Evolutionary conservation across 1,140 invertebrate genomes (phyloP), one percentile per base, ranked within the genome.

Genomic region (Heliconius hermathena): DNA sequence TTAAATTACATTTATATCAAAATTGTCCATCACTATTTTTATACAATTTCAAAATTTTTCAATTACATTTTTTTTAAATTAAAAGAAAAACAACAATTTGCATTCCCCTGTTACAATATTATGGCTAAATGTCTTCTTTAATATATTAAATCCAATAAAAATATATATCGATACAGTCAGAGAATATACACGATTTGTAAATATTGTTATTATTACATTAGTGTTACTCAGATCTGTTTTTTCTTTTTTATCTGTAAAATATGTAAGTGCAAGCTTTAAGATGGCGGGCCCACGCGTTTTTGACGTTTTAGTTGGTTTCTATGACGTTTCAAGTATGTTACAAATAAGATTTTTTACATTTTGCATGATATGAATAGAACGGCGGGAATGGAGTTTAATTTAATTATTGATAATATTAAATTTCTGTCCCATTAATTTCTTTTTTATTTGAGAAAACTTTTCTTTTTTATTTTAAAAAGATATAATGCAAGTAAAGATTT

Each of bases 311-410:
- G 71, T 38, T 77, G 8, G 80, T 81, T 85, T 85, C 84, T 85
- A 83, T 85, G 84, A 83, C 82, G 84, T 85, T 83, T 82, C 78
- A 83, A 79, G 82, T 82, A 38, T 76, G 82, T 81, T 77, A 57
- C 36, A 74, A 26, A n/a, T 77, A 76, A 77, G 71, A 76, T 6
- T 52, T 52, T 52, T 52, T 60, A 57, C n/a, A 13, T 29, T 26
- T 29, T 66, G 60, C 60, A 66, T 66, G 60, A 29, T 66, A 66
- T 13, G 22, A 29, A 29, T 60, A 60, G n/a, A 60, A 26, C 2
- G 54, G 54, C 2, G 54, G 54, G 54, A 20, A 20, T 52, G 18
- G 49, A 20, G 18, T 20, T 52, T 52, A 52, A 52, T 52, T 20
- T 52, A 18, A 52, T 52, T 52, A 52, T 52, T 52, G 18, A 52